Conservation (phyloP, 37 sponge, comb jelly and placozoan genomes). For the Aplysina aerophoba region DNA sequence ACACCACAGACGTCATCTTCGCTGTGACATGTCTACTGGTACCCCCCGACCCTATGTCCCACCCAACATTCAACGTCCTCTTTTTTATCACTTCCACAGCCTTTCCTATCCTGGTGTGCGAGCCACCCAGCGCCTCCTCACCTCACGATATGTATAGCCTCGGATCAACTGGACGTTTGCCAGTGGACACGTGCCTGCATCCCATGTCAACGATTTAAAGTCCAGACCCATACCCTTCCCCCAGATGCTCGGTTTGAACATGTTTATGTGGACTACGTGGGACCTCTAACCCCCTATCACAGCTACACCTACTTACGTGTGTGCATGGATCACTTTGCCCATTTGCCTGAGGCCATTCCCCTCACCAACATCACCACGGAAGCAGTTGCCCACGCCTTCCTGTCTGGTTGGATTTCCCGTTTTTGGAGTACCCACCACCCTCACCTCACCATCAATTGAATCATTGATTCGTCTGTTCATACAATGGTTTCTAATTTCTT, state of each 20-base stretch:
- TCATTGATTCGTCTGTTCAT: no score
- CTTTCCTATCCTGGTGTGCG: slow-evolving; percentile 47
- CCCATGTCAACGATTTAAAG: slow-evolving; percentile 50
- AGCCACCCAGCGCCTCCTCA: slow-evolving; percentile 44
- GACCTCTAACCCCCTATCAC: slow-evolving; percentile 49
- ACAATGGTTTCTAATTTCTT: no score
- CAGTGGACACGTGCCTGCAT: slow-evolving; percentile 45
- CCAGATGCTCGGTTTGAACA: slow-evolving; percentile 56
- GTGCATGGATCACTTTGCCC: slow-evolving; percentile 50
- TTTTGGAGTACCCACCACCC: slow-evolving; percentile 41
- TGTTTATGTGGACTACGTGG: slow-evolving; percentile 58
- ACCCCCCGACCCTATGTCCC: slow-evolving; percentile 39
- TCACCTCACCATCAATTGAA: no score
- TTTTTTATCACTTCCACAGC: slow-evolving; percentile 27
- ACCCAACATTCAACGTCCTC: slow-evolving; percentile 1
- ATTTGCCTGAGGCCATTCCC: slow-evolving; percentile 51
- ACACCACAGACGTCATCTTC: neutral
- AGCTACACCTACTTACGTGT: slow-evolving; percentile 54
- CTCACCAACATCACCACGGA: slow-evolving; percentile 30
- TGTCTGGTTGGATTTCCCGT: slow-evolving; percentile 44
- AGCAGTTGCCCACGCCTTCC: slow-evolving; percentile 32
- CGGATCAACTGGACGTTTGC: slow-evolving; percentile 49
- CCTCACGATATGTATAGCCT: slow-evolving; percentile 50
- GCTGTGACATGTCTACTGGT: slow-evolving; percentile 44
- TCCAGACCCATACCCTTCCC: slow-evolving; percentile 49